Percentiles rank a stretch among this genome's conserved stretches.
These are phyloP conservation scores for Lethrus apterus DNA, from an alignment of 1,140 invertebrate genomes.

Conservation along the genomic window DNA sequence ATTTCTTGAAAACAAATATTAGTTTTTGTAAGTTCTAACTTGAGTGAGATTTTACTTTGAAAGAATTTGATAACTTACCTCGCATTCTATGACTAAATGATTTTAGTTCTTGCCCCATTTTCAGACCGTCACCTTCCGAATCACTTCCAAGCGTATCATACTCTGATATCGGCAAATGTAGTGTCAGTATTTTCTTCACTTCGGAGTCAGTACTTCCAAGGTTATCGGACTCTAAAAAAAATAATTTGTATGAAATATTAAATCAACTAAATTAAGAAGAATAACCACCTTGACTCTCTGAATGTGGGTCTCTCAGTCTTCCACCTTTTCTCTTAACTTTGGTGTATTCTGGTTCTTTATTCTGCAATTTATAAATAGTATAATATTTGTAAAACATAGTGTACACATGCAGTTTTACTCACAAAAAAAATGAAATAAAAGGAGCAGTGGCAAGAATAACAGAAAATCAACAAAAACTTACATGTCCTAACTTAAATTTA, in stretches of 20 bases:
- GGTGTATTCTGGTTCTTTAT: constrained; percentile 71
- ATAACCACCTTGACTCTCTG: constrained; percentile 64
- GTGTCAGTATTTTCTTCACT: constrained; percentile 80
- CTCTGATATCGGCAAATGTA: constrained; percentile 82
- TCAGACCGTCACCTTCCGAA: constrained; percentile 57
- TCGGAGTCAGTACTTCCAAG: constrained; percentile 78
- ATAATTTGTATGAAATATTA: constrained; percentile 19
- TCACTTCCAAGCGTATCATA: constrained; percentile 71
- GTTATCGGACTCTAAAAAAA: constrained; percentile 75
- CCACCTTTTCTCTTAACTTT: constrained; percentile 73
- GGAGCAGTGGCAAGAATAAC: constrained; percentile 7
- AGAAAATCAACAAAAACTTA: constrained; percentile 38
- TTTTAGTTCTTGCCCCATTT: constrained; percentile 49
- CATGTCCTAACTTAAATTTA: constrained; percentile 53
- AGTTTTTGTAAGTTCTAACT: too few species aligned
- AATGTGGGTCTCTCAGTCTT: constrained; percentile 64
- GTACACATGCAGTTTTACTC: neutral
- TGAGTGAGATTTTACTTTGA: too few species aligned
- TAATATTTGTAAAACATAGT: neutral
- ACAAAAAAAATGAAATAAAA: neutral
- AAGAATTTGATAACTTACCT: constrained; percentile 45
- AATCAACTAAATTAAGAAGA: neutral
- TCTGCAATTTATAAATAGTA: constrained; percentile 42
- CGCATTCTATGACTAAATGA: constrained; percentile 51
- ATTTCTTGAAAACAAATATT: too few species aligned